Evolutionary conservation across 2,113 vertebrate genomes (phyloP).

Genomic region (Cygnus buccinator): DNA sequence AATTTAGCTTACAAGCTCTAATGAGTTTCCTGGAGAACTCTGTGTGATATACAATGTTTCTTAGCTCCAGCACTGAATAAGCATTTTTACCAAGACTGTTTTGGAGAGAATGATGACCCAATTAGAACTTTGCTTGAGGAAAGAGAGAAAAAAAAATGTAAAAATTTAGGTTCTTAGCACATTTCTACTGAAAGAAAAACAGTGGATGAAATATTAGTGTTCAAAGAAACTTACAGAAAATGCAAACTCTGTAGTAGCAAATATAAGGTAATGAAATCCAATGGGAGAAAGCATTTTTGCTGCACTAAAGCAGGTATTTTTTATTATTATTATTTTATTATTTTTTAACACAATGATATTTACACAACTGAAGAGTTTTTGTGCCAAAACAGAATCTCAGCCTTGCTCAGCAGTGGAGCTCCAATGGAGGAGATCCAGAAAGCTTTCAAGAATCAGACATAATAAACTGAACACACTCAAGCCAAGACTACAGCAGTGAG

Average conservation of each 20-base stretch:
- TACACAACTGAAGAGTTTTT: neutral
- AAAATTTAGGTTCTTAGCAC: neutral
- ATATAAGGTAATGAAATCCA: conserved; percentile 19
- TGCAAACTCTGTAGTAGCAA: neutral
- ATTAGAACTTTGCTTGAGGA: neutral
- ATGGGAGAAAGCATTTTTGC: neutral
- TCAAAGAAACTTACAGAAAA: neutral
- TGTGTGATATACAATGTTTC: neutral
- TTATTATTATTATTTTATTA: too few relatives aligned
- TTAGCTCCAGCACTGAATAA: neutral
- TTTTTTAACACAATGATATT: neutral
- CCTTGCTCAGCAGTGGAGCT: neutral
- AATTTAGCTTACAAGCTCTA: neutral
- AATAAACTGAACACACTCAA: fast-evolving
- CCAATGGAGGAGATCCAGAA: neutral
- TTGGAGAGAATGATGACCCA: neutral
- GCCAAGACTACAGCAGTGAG: neutral
- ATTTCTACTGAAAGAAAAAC: neutral
- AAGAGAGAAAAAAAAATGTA: neutral
- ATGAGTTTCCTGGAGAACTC: neutral
- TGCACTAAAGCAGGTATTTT: neutral
- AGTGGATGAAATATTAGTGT: neutral
- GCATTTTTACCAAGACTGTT: neutral
- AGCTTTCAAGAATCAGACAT: neutral
- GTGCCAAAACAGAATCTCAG: neutral